These are phyloP conservation scores for Ichneumoninae sp. DNA, from an alignment of 2,888 invertebrate species.

Conservation along the genomic window DNA sequence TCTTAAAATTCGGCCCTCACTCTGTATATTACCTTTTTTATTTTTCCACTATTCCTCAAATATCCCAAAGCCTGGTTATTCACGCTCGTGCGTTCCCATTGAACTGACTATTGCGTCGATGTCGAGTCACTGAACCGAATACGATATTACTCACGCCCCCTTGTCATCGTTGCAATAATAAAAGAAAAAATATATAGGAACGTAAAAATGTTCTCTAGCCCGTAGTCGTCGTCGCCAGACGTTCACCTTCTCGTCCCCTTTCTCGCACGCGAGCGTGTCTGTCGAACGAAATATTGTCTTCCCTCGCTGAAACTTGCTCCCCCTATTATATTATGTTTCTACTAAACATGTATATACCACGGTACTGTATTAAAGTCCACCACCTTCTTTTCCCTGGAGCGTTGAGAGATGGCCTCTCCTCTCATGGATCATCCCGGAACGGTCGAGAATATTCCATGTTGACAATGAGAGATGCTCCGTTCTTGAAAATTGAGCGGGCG, in stretches of 20 bases:
- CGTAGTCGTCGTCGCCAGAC: neutral
- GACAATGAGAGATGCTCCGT: conserved; percentile 36
- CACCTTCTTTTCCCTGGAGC: conserved; percentile 16
- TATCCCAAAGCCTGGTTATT: conserved; percentile 6
- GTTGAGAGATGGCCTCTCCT: conserved; percentile 41
- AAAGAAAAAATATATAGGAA: neutral
- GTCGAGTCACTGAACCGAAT: conserved; percentile 20
- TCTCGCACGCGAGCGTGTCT: conserved; percentile 21
- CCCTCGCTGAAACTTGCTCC: conserved; percentile 4
- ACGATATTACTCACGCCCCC: neutral
- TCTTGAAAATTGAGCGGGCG: conserved; percentile 36
- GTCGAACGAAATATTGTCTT: conserved; percentile 31
- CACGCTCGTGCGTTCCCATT: neutral
- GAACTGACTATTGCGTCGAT: neutral
- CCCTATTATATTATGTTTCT: conserved; percentile 1
- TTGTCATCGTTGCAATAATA: neutral
- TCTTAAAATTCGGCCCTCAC: too few relatives aligned
- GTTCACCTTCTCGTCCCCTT: neutral
- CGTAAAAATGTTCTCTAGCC: neutral
- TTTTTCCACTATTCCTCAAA: conserved; percentile 4
- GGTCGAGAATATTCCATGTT: conserved; percentile 6
- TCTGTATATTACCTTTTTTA: neutral
- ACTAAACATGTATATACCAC: neutral
- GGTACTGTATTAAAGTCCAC: neutral
- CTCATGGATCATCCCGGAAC: conserved; percentile 31